These are phyloP conservation scores for Xanthostigma xanthostigma DNA, from an alignment of 2,888 invertebrate species.

Conservation along the genomic window DNA sequence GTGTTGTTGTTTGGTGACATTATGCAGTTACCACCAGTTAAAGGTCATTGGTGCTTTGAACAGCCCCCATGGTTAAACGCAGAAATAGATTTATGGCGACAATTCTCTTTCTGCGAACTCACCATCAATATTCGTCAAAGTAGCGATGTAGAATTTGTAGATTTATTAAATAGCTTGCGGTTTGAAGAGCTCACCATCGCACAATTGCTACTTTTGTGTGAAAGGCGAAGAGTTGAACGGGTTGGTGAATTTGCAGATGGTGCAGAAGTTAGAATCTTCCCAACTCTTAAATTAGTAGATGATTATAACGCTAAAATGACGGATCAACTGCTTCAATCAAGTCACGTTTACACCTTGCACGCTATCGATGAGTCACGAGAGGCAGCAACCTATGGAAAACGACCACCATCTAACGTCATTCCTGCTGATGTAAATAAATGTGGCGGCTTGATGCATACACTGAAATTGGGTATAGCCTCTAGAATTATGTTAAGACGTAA, in stretches of 20 bases:
- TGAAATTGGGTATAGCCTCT: constrained; percentile 7
- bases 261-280: constrained; percentile 15
- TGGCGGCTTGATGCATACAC: constrained; percentile 5
- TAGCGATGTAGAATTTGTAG: constrained; percentile 14
- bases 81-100: constrained; percentile 14
- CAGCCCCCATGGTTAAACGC: constrained; percentile 12
- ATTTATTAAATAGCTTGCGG: constrained; percentile 9
- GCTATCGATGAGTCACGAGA: constrained; percentile 17
- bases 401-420: constrained; percentile 9
- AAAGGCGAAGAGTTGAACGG: constrained; percentile 11
- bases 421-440: no score
- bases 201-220: constrained; percentile 9
- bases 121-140: constrained; percentile 20
- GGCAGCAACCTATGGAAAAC: constrained; percentile 14
- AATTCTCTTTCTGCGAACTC: constrained; percentile 17
- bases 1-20: constrained; percentile 15
- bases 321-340: not conserved
- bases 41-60: constrained; percentile 16
- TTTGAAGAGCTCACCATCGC: constrained; percentile 9
- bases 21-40: no score
- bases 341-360: constrained; percentile 6
- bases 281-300: constrained; percentile 15
- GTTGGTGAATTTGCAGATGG: constrained; percentile 15
- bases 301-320: constrained; percentile 15
- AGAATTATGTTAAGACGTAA: constrained; percentile 17